Evolutionary conservation across 2,888 invertebrate genomes (phyloP).

Genomic region (Drosophila limbata): DNA sequence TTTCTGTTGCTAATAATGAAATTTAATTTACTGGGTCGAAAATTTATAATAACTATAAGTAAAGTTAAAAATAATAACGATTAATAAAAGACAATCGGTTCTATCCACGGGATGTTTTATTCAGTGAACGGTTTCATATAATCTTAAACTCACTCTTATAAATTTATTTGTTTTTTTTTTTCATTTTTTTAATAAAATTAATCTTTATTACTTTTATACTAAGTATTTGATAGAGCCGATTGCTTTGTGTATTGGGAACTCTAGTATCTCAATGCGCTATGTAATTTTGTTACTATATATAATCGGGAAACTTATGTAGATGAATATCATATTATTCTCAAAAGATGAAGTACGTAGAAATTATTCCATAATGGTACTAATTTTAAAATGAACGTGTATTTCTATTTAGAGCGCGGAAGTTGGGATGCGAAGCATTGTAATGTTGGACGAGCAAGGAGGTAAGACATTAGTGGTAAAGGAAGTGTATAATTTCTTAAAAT

Average conservation of each 20-base stretch:
- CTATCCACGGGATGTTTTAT: background rate
- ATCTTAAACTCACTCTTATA: background rate
- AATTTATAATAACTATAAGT: background rate
- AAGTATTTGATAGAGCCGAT: background rate
- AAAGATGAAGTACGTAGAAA: conserved; percentile 25
- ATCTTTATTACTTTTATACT: background rate
- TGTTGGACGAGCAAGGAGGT: conserved; percentile 99
- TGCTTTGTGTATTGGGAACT: background rate
- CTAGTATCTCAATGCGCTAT: background rate
- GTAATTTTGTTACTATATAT: background rate
- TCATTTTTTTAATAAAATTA: background rate
- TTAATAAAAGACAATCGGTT: conserved; percentile 2
- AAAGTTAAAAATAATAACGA: background rate
- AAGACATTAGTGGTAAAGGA: conserved; percentile 86
- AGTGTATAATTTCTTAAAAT: conserved; percentile 6
- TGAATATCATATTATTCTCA: conserved; percentile 7
- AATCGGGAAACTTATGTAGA: conserved; percentile 11
- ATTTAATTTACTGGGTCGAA: background rate
- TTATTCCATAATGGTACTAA: conserved; percentile 53
- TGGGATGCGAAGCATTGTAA: conserved; percentile 99
- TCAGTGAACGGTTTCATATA: background rate
- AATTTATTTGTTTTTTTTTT: background rate
- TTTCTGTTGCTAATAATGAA: background rate
- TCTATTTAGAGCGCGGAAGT: conserved; percentile 99
- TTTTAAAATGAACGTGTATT: conserved; percentile 83